phyloP scores from a whole-genome alignment of 1,140 invertebrate genomes.

The Spodoptera litura region DNA sequence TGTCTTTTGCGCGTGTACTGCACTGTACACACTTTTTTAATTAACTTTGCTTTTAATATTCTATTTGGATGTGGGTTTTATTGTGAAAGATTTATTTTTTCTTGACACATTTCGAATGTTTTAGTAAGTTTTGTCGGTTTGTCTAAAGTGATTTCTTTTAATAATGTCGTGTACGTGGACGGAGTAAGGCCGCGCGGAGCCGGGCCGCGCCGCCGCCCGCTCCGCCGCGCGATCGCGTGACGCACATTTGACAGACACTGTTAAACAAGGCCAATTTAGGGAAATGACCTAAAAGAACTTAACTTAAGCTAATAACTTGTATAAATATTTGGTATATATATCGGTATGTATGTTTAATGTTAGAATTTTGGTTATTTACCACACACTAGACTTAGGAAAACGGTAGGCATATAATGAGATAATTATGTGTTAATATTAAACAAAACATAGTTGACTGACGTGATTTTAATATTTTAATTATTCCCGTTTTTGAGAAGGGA shows the following conservation, averaged over 20 bases:
- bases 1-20: slow-evolving; percentile 58
- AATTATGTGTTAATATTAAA: slow-evolving; percentile 85
- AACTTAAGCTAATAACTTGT: slow-evolving; percentile 86
- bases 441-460: slow-evolving; percentile 84
- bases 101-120: slow-evolving; percentile 66
- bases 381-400: slow-evolving; percentile 84
- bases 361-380: slow-evolving; percentile 85
- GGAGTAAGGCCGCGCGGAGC: slow-evolving; percentile 5
- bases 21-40: slow-evolving; percentile 63
- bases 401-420: slow-evolving; percentile 83
- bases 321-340: slow-evolving; percentile 86
- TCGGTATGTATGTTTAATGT: slow-evolving; percentile 86
- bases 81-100: slow-evolving; percentile 66
- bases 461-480: slow-evolving; percentile 80
- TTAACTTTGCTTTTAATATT: slow-evolving; percentile 76
- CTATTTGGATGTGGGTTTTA: slow-evolving; percentile 82
- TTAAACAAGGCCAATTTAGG: slow-evolving; percentile 81
- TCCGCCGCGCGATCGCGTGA: slow-evolving; percentile 51
- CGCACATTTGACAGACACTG: slow-evolving; percentile 78
- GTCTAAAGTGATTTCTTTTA: slow-evolving; percentile 81
- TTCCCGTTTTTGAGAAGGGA: slow-evolving; percentile 76
- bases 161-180: slow-evolving; percentile 62
- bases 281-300: slow-evolving; percentile 82
- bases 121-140: slow-evolving; percentile 70
- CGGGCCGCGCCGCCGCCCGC: slow-evolving; percentile 46